Percentiles rank a stretch among this genome's conserved stretches.
phyloP scores from a whole-genome alignment of 2,888 invertebrate species.

The Andrena bucephala region DNA sequence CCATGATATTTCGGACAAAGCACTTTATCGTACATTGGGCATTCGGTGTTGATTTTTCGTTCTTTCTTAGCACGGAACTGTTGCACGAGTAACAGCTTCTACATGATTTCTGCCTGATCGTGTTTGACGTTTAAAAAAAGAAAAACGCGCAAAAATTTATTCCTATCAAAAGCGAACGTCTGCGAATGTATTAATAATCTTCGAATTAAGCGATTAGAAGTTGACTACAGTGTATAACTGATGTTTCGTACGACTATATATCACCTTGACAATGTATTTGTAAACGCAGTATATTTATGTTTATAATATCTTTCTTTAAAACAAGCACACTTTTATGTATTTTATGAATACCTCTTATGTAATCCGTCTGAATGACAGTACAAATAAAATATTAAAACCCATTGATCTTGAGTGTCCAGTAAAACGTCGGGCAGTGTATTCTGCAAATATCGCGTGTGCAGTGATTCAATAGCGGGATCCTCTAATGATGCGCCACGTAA shows the following conservation, averaged over 20 bases:
- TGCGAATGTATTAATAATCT: no score
- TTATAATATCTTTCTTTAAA: neutral
- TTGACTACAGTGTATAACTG: neutral
- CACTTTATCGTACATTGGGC: no score
- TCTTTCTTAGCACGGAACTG: no score
- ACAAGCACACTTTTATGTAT: neutral
- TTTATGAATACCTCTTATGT: neutral
- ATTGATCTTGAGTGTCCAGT: neutral
- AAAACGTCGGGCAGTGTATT: neutral
- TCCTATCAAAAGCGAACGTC: no score
- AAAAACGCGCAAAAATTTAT: no score
- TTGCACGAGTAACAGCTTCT: no score
- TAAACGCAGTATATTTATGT: neutral
- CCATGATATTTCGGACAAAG: no score
- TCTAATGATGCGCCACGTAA: neutral
- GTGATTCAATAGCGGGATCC: neutral
- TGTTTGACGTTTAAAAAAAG: no score
- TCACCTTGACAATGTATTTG: neutral
- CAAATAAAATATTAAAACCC: neutral
- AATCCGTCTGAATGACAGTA: neutral
- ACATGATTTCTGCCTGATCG: no score
- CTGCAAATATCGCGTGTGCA: neutral
- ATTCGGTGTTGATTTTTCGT: no score
- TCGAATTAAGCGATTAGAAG: neutral
- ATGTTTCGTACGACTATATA: neutral